A percentile compares a stretch with the other conserved stretches of the same genome.
phyloP scores from a whole-genome alignment of 2,888 invertebrate species.

The Cryptosula pallasiana region DNA sequence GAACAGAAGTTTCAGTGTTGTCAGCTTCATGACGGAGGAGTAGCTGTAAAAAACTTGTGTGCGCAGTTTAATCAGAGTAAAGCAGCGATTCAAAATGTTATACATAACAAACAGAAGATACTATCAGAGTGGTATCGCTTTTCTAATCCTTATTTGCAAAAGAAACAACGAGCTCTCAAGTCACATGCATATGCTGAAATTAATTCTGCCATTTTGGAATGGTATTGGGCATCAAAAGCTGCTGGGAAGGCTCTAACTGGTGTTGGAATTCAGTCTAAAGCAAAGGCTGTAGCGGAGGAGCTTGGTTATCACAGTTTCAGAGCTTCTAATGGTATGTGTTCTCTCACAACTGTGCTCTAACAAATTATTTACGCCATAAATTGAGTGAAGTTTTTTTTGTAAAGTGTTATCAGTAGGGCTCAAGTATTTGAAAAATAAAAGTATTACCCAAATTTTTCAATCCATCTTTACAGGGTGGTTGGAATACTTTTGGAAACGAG shows the following conservation, averaged over 20 bases:
- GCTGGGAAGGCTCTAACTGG: constrained; percentile 9
- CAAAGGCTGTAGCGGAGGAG: not conserved
- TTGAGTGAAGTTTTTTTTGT: too few species aligned
- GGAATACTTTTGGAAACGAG: constrained; percentile 20
- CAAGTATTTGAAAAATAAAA: not conserved
- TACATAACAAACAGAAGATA: constrained; percentile 16
- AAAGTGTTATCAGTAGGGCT: too few species aligned
- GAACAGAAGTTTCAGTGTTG: constrained; percentile 22
- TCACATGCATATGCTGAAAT: constrained; percentile 19
- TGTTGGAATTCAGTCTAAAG: constrained; percentile 16
- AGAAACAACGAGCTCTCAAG: not conserved
- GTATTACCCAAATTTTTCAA: not conserved
- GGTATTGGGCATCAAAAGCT: constrained; percentile 10
- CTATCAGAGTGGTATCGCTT: constrained; percentile 11
- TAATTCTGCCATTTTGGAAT: not conserved
- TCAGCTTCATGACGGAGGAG: constrained; percentile 15
- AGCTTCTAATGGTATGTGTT: constrained; percentile 16
- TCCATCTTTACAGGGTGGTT: not conserved
- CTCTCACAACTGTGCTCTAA: too few species aligned
- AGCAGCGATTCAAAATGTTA: not conserved
- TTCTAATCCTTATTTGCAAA: not conserved
- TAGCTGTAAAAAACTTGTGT: not conserved
- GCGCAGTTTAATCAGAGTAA: not conserved
- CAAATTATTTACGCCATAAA: too few species aligned
- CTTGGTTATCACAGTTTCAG: constrained; percentile 12